Evolutionary conservation across 2,888 invertebrate species (phyloP).

Genomic region (Helleia helle): DNA sequence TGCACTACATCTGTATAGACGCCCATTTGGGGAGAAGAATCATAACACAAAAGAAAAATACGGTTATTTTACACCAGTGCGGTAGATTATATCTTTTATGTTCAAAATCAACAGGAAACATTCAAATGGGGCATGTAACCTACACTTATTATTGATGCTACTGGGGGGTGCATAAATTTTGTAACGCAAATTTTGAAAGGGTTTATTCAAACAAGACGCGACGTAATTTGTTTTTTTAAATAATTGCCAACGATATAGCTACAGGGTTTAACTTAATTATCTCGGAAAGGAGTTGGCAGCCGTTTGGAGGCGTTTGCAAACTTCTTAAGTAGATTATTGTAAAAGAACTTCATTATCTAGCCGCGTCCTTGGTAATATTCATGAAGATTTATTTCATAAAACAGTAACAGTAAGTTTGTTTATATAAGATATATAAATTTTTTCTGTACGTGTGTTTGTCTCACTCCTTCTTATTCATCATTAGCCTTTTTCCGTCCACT

Average conservation of each 20-base stretch:
- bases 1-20: constrained; percentile 36
- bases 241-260: constrained; percentile 2
- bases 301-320: neutral
- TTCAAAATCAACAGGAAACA: constrained; percentile 71
- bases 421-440: no score
- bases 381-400: no score
- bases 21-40: constrained; percentile 50
- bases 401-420: no score
- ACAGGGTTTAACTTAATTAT: constrained; percentile 7
- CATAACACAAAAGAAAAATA: constrained; percentile 69
- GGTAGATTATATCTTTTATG: constrained; percentile 73
- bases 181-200: constrained; percentile 52
- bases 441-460: no score
- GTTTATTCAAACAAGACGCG: constrained; percentile 43
- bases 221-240: constrained; percentile 4
- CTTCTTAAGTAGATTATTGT: neutral
- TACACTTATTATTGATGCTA: constrained; percentile 69
- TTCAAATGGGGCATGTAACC: constrained; percentile 73
- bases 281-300: constrained; percentile 9
- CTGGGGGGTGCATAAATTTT: constrained; percentile 67
- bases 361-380: no score
- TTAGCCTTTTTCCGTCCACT: no score
- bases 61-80: constrained; percentile 71
- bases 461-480: no score
- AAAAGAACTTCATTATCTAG: neutral